Evolutionary conservation across 2,113 vertebrate species (phyloP).

Genomic region (Solea solea): DNA sequence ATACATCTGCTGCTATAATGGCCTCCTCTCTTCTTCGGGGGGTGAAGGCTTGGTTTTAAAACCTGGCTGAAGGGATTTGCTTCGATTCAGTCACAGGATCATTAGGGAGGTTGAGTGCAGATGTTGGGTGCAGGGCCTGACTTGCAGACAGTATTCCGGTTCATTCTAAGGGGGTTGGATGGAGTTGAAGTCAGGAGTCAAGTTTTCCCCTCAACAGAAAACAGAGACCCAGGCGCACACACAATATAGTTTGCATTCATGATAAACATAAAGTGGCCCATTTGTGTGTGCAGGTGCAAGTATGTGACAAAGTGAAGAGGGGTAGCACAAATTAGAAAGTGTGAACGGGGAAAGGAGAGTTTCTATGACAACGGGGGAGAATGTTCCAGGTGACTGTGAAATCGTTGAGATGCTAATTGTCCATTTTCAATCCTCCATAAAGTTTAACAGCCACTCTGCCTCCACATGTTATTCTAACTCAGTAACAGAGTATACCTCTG

Average conservation of each 20-base stretch:
- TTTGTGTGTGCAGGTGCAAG: constrained; percentile 27
- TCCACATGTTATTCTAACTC: constrained; percentile 79
- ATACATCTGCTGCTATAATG: too few relatives aligned
- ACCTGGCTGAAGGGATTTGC: too few relatives aligned
- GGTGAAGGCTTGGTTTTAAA: too few relatives aligned
- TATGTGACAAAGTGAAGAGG: constrained; percentile 36
- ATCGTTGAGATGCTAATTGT: constrained; percentile 79
- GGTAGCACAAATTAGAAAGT: constrained; percentile 63
- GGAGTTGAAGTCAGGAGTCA: neutral
- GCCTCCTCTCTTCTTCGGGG: too few relatives aligned
- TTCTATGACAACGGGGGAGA: constrained; percentile 71
- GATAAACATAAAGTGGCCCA: constrained; percentile 24
- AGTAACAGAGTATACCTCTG: constrained; percentile 72
- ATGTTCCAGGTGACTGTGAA: constrained; percentile 72
- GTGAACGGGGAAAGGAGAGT: constrained; percentile 53
- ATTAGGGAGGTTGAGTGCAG: neutral
- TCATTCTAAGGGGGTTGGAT: neutral
- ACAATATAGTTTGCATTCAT: constrained; percentile 48
- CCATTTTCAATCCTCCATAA: constrained; percentile 82
- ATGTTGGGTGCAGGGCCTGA: constrained; percentile 5
- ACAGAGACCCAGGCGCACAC: constrained; percentile 3
- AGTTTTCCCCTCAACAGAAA: neutral
- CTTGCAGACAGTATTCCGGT: neutral
- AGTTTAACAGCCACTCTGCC: constrained; percentile 77
- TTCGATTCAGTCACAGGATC: too few relatives aligned